These are phyloP conservation scores for Brevimyrus niger DNA, from an alignment of 2,113 vertebrate genomes.

Conservation along the genomic window DNA sequence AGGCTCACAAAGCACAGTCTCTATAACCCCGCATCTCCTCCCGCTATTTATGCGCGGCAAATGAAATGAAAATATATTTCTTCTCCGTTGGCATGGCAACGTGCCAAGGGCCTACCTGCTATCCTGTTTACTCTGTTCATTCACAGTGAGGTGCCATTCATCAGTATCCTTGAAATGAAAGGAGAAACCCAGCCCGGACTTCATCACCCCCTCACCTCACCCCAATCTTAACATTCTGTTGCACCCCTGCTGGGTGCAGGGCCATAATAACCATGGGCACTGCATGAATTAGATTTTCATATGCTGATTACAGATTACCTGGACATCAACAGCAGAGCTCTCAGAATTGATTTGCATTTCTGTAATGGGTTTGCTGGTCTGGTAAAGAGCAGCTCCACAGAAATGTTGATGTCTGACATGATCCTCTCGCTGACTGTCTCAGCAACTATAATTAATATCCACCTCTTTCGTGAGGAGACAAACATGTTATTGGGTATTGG, in stretches of 20 bases:
- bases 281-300: background rate
- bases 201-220: background rate
- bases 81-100: slow-evolving; percentile 58
- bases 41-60: slow-evolving; percentile 40
- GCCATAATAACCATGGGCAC: background rate
- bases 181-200: background rate
- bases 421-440: background rate
- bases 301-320: background rate
- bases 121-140: slow-evolving; percentile 22
- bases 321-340: background rate
- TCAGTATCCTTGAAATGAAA: slow-evolving; percentile 2
- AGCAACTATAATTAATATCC: background rate
- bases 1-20: slow-evolving; percentile 7
- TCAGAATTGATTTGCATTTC: background rate
- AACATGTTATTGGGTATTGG: background rate
- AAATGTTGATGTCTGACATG: background rate
- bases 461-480: background rate
- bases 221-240: background rate
- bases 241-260: background rate
- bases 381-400: background rate
- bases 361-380: background rate
- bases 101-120: slow-evolving; percentile 43
- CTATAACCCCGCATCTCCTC: slow-evolving; percentile 27
- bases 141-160: slow-evolving; percentile 9
- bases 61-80: slow-evolving; percentile 41